Percentiles rank a stretch among this genome's conserved stretches.
These are phyloP conservation scores for Pocillopora verrucosa DNA, from an alignment of 64 coral and sea anemone genomes.

Conservation along the genomic window DNA sequence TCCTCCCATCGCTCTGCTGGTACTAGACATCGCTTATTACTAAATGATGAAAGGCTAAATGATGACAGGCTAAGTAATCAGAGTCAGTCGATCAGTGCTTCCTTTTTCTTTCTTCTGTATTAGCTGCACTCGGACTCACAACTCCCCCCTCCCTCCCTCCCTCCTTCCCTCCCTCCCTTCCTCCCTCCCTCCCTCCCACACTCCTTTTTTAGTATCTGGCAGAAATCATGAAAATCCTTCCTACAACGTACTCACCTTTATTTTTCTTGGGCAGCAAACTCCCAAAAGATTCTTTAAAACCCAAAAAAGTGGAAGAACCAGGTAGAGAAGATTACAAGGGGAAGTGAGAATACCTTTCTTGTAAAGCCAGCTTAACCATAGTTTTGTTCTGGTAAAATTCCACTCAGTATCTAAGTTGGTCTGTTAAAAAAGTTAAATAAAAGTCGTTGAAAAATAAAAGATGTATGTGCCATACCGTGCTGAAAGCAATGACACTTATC, in stretches of 20 bases:
- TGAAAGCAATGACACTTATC: no score
- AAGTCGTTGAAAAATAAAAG: neutral
- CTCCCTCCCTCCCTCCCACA: no score
- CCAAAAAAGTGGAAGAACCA: neutral
- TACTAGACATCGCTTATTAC: no score
- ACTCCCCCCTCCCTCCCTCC: no score
- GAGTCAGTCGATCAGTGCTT: no score
- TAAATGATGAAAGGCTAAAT: no score
- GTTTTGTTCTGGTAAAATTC: slow-evolving; percentile 23
- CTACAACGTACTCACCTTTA: neutral
- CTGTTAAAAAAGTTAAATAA: neutral
- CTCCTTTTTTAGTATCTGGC: no score
- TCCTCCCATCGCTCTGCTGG: no score
- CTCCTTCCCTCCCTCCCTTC: no score
- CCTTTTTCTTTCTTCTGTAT: no score
- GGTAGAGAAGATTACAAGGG: neutral
- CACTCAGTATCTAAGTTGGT: slow-evolving; percentile 10
- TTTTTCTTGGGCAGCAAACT: neutral
- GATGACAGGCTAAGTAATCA: no score
- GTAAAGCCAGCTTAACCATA: slow-evolving; percentile 30
- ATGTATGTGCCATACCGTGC: neutral
- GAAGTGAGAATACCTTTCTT: slow-evolving; percentile 16
- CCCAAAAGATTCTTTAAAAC: neutral
- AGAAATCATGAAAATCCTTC: neutral
- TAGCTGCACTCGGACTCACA: no score